A percentile compares a stretch with the other conserved stretches of the same genome.
Evolutionary conservation across 2,888 invertebrate genomes (phyloP).

Genomic region (Chrysomela aeneicollis): DNA sequence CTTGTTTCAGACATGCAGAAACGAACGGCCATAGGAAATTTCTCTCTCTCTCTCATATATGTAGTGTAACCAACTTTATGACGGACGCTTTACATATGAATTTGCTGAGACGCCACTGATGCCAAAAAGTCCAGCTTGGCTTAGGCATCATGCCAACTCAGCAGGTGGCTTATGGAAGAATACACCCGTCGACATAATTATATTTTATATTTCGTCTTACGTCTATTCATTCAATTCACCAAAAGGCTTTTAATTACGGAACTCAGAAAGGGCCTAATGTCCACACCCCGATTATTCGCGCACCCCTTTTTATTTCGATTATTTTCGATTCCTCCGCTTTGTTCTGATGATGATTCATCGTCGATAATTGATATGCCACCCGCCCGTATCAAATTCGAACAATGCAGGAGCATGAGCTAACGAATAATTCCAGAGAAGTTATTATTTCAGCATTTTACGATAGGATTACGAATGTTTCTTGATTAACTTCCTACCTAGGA

Average conservation of each 20-base stretch:
- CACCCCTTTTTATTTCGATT: slow-evolving; percentile 30
- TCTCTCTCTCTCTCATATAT: too few species aligned
- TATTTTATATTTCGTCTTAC: slow-evolving; percentile 56
- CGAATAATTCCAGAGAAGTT: too few species aligned
- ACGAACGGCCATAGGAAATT: too few species aligned
- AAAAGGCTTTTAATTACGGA: slow-evolving; percentile 56
- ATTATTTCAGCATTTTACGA: too few species aligned
- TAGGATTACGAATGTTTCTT: too few species aligned
- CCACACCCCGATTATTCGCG: slow-evolving; percentile 36
- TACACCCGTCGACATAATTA: slow-evolving; percentile 57
- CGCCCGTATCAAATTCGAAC: slow-evolving; percentile 13
- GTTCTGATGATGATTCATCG: slow-evolving; percentile 39
- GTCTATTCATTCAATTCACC: slow-evolving; percentile 45
- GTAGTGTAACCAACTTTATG: too few species aligned
- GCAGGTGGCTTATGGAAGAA: slow-evolving; percentile 57
- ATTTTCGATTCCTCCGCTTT: slow-evolving; percentile 38
- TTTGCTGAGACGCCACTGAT: background rate
- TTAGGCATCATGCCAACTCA: slow-evolving; percentile 43
- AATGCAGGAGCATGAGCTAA: too few species aligned
- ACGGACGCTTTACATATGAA: too few species aligned
- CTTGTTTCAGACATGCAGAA: too few species aligned
- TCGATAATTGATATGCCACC: slow-evolving; percentile 38
- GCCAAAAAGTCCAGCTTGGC: background rate
- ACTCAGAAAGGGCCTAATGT: slow-evolving; percentile 52
- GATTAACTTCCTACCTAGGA: too few species aligned